Conservation (phyloP, 2,113 vertebrate genomes). For the Pao palembangensis region DNA sequence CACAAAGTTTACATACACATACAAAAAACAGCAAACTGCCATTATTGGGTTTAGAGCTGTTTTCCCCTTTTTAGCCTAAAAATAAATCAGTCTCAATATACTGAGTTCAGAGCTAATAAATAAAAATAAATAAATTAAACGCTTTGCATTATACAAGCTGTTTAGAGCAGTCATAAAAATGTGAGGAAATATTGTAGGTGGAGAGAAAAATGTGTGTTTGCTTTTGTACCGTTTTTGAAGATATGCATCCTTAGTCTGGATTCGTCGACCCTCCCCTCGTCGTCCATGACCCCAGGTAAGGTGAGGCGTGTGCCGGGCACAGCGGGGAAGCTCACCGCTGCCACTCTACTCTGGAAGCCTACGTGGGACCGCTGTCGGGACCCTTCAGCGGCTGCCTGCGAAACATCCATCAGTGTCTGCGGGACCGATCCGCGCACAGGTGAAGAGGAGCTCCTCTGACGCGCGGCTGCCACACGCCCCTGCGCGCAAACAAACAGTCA, state of each 20-base stretch:
- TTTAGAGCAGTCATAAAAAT: too few species aligned
- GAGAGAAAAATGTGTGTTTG: too few species aligned
- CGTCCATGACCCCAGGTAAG: conserved; percentile 75
- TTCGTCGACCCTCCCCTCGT: conserved; percentile 77
- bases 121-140: too few species aligned
- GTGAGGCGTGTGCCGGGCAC: conserved; percentile 49
- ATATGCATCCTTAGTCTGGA: conserved; percentile 73
- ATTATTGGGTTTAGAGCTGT: too few species aligned
- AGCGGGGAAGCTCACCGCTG: conserved; percentile 40
- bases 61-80: too few species aligned
- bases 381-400: neutral
- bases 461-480: conserved; percentile 1
- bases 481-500: conserved; percentile 2
- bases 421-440: neutral
- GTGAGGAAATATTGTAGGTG: too few species aligned
- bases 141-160: too few species aligned
- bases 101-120: too few species aligned
- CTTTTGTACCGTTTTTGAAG: conserved; percentile 70
- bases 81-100: too few species aligned
- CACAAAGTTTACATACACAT: too few species aligned
- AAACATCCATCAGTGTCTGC: conserved; percentile 30
- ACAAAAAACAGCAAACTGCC: too few species aligned
- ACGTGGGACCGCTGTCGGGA: neutral
- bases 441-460: conserved; percentile 1
- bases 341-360: conserved; percentile 33